A percentile compares a stretch with the other conserved stretches of the same genome.
phyloP scores from a whole-genome alignment of 2,113 vertebrate species.

The Alouatta palliata region DNA sequence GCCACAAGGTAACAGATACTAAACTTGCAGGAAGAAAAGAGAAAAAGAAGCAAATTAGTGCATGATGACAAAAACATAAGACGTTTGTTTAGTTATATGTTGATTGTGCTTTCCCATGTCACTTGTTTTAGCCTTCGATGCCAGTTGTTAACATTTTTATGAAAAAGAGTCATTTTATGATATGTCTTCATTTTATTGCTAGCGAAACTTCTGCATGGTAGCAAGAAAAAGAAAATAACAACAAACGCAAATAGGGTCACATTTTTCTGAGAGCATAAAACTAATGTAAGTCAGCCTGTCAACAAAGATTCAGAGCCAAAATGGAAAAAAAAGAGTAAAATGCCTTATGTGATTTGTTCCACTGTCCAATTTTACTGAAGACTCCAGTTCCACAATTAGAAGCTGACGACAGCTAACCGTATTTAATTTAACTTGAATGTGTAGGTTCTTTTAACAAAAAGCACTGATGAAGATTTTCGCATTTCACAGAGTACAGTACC shows the following conservation, averaged over 20 bases:
- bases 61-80: not conserved
- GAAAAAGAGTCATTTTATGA: not conserved
- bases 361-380: constrained; percentile 14
- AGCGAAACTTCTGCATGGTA: constrained; percentile 33
- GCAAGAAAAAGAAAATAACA: constrained; percentile 61
- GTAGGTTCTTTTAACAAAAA: constrained; percentile 18
- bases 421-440: constrained; percentile 62
- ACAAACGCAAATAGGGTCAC: constrained; percentile 45
- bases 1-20: constrained; percentile 61
- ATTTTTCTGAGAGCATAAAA: constrained; percentile 60
- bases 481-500: not conserved
- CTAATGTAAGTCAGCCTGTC: constrained; percentile 29
- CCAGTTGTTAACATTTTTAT: not conserved
- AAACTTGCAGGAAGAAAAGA: constrained; percentile 2
- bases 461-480: not conserved
- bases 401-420: constrained; percentile 68
- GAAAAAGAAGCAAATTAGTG: constrained; percentile 57
- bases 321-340: not conserved
- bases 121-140: not conserved
- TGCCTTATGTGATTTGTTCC: not conserved
- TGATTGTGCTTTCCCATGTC: not conserved
- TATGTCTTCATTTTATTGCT: constrained; percentile 44
- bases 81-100: not conserved
- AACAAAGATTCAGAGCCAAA: constrained; percentile 21
- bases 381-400: constrained; percentile 54